phyloP scores from a whole-genome alignment of 2,888 invertebrate species.

The Plebejus melissa region DNA sequence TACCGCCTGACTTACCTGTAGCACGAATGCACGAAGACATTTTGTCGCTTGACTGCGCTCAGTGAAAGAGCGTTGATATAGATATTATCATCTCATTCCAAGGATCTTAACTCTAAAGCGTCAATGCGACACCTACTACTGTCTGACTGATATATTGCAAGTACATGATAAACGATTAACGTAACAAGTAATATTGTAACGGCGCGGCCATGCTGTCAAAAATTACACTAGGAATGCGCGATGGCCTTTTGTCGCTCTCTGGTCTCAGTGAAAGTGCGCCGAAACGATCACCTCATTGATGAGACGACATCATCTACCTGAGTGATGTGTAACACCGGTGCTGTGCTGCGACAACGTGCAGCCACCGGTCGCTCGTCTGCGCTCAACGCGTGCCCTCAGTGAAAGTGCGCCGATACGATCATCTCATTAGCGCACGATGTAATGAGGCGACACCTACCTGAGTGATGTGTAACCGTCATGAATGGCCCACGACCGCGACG shows the following conservation, averaged over 20 bases:
- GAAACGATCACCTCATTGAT: conserved; percentile 63
- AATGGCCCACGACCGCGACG: conserved; percentile 23
- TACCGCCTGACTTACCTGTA: conserved; percentile 37
- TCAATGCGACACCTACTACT: conserved; percentile 37
- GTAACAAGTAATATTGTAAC: no score
- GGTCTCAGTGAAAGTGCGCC: conserved; percentile 58
- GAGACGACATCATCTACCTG: conserved; percentile 43
- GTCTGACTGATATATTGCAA: conserved; percentile 37
- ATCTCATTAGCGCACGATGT: conserved; percentile 59
- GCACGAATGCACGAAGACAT: no score
- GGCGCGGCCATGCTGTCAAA: no score
- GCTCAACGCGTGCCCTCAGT: conserved; percentile 42
- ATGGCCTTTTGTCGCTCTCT: not conserved
- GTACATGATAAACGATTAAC: not conserved
- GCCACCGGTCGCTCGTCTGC: not conserved
- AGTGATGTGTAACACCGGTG: conserved; percentile 34
- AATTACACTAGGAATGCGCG: no score
- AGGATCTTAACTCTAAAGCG: no score
- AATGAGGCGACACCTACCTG: conserved; percentile 50
- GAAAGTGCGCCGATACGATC: conserved; percentile 68
- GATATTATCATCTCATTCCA: conserved; percentile 54
- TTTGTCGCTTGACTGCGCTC: conserved; percentile 32
- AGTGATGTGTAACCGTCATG: conserved; percentile 37
- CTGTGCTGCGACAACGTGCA: no score
- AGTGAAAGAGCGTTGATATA: conserved; percentile 66